Evolutionary conservation across 2,797 vertebrate species (phyloP).

Genomic region (Sebastes aleutianus): DNA sequence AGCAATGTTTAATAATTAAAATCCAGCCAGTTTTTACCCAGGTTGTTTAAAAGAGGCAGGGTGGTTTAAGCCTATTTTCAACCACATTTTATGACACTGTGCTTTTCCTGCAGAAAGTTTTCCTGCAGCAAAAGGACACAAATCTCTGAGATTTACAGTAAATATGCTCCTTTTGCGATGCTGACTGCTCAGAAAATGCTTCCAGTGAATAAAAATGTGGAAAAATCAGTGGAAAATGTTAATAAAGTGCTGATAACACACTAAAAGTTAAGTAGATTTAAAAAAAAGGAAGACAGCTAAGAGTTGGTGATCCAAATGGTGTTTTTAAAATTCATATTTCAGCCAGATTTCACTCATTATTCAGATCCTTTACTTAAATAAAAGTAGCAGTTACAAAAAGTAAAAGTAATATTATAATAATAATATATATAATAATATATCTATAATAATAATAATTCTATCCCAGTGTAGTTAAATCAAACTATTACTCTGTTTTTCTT

Average conservation of each 20-base stretch:
- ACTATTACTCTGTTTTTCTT: too few relatives aligned
- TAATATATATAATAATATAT: too few relatives aligned
- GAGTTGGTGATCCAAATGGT: not conserved
- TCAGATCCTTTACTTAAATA: not conserved
- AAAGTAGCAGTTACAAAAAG: not conserved
- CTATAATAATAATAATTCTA: too few relatives aligned
- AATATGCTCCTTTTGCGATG: not conserved
- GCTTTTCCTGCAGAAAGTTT: not conserved
- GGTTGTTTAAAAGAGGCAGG: not conserved
- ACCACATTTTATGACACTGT: not conserved
- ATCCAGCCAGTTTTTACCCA: not conserved
- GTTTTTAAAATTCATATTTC: not conserved
- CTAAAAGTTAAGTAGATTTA: not conserved
- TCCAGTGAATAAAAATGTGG: not conserved
- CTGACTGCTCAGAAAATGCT: not conserved
- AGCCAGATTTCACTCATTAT: not conserved
- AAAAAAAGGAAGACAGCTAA: not conserved
- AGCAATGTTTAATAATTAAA: not conserved
- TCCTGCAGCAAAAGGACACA: not conserved
- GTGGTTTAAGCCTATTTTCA: not conserved
- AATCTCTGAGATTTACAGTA: not conserved
- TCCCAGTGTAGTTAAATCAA: too few relatives aligned
- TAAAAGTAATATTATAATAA: too few relatives aligned
- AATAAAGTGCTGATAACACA: not conserved
- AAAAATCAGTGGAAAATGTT: not conserved